Conservation (phyloP, 2,113 vertebrate genomes). For the Anthoscopus minutus region DNA sequence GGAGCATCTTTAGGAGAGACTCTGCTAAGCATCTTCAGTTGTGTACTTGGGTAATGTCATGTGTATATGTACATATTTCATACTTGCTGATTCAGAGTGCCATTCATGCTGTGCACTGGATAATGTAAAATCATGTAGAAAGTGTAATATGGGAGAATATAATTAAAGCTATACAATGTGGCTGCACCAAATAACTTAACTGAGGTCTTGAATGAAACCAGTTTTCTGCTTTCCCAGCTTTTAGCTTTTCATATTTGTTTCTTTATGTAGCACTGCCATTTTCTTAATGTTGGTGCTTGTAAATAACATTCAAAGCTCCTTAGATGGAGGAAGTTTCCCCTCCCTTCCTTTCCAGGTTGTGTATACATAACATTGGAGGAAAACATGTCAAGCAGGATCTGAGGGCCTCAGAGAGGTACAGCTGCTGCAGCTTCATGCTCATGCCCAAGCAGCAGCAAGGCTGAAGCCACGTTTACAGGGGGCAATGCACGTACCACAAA, state of each 20-base stretch:
- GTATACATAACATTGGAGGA: neutral
- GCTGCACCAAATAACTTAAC: neutral
- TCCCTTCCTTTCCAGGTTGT: neutral
- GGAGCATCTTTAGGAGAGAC: neutral
- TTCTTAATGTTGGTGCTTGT: neutral
- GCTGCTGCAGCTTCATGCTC: neutral
- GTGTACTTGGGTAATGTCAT: neutral
- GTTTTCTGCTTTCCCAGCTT: neutral
- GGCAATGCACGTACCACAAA: neutral
- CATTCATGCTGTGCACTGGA: neutral
- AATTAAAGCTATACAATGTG: conserved; percentile 3
- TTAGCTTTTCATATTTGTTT: neutral
- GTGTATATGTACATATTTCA: neutral
- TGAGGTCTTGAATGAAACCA: neutral
- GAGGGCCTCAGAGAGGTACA: neutral
- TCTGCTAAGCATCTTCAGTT: neutral
- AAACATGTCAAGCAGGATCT: neutral
- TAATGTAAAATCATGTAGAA: conserved; percentile 23
- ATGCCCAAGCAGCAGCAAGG: neutral
- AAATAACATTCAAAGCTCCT: neutral
- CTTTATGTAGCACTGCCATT: neutral
- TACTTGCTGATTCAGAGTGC: neutral
- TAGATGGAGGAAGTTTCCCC: neutral
- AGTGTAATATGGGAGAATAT: neutral
- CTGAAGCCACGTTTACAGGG: neutral